Conservation (phyloP, 1,140 invertebrate genomes). For the Drosophila setifemur region DNA sequence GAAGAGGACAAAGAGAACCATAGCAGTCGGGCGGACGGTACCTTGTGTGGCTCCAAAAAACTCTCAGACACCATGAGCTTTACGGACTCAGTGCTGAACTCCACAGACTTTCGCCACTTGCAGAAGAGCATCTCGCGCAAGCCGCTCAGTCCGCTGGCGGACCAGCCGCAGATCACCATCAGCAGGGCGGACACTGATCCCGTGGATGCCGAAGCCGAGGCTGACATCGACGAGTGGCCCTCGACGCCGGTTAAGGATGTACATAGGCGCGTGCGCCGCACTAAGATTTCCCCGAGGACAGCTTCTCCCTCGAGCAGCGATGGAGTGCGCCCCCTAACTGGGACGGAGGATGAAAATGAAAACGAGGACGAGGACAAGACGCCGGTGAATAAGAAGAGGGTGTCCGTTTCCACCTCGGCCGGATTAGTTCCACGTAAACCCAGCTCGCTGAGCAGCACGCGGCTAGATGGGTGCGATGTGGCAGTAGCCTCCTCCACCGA, state of each 20-base stretch:
- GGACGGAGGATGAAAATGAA: constrained; percentile 53
- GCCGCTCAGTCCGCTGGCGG: constrained; percentile 67
- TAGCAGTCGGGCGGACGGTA: constrained; percentile 11
- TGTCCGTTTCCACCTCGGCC: constrained; percentile 4
- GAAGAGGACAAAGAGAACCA: constrained; percentile 53
- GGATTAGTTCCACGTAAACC: constrained; percentile 4
- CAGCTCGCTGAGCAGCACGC: constrained; percentile 60
- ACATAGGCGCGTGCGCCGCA: constrained; percentile 35
- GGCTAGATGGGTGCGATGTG: constrained; percentile 58
- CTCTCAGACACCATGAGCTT: constrained; percentile 70
- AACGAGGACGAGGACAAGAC: constrained; percentile 57
- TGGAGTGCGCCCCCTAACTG: constrained; percentile 46
- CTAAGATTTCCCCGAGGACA: constrained; percentile 47
- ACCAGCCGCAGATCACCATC: constrained; percentile 44
- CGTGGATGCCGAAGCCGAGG: constrained; percentile 29
- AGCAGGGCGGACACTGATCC: constrained; percentile 27
- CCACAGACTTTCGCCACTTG: constrained; percentile 60
- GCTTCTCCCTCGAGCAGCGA: constrained; percentile 61
- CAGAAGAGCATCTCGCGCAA: constrained; percentile 57
- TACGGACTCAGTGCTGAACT: constrained; percentile 67
- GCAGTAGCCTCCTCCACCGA: constrained; percentile 52
- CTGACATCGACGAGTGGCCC: constrained; percentile 68
- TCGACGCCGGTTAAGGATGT: constrained; percentile 60
- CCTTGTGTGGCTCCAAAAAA: constrained; percentile 47
- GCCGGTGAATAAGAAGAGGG: constrained; percentile 50